phyloP scores from a whole-genome alignment of 1,140 invertebrate genomes.

The Intoshia linei region DNA sequence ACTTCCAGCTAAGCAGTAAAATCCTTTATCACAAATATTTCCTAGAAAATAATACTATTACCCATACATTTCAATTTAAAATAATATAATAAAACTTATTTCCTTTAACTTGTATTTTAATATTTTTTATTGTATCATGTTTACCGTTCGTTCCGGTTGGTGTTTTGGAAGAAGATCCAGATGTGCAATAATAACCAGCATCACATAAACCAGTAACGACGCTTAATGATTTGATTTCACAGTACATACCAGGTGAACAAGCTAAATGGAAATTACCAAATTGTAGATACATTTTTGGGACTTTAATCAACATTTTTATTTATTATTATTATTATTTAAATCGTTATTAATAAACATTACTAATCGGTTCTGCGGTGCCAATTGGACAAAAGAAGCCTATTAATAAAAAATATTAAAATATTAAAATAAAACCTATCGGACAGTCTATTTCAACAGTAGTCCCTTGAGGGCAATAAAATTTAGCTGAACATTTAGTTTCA shows the following conservation, averaged over 20 bases:
- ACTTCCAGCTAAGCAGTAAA: conserved; percentile 14
- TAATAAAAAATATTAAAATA: background rate
- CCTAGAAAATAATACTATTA: conserved; percentile 8
- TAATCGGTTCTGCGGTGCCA: no score
- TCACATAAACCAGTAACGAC: conserved; percentile 10
- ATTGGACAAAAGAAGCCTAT: no score
- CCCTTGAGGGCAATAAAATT: conserved; percentile 13
- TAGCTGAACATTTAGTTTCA: conserved; percentile 12
- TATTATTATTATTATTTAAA: background rate
- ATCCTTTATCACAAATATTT: conserved; percentile 13
- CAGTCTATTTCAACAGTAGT: conserved; percentile 14
- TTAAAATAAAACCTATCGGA: conserved; percentile 10
- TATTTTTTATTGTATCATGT: no score
- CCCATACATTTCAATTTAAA: no score
- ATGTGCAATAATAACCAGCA: conserved; percentile 14
- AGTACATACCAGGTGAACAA: conserved; percentile 15
- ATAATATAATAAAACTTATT: no score
- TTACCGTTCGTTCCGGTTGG: conserved; percentile 9
- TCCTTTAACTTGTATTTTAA: no score
- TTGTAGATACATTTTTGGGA: conserved; percentile 10
- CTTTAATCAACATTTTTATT: conserved; percentile 4
- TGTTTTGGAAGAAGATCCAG: conserved; percentile 10
- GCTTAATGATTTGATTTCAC: conserved; percentile 11
- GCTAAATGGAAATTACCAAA: conserved; percentile 11
- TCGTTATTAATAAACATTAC: background rate